These are phyloP conservation scores for Neuroterus valhalla DNA, from an alignment of 1,140 invertebrate genomes.

Conservation along the genomic window DNA sequence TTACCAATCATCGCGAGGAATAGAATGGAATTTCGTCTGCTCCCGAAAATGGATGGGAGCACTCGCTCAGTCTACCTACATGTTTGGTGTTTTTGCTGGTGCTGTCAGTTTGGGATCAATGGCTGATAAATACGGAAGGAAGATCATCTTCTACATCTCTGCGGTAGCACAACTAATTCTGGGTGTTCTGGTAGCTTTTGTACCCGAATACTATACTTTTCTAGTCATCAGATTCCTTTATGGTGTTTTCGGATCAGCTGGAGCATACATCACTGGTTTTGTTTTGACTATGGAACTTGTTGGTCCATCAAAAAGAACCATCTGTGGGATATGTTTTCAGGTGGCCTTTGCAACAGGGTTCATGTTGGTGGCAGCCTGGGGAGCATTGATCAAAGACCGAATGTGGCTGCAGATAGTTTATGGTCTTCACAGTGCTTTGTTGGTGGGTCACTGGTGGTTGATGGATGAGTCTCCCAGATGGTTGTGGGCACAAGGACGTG, in stretches of 20 bases:
- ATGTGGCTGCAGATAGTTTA: conserved; percentile 86
- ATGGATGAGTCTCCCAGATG: conserved; percentile 91
- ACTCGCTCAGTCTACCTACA: conserved; percentile 86
- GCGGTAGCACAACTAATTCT: conserved; percentile 82
- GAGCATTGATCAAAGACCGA: conserved; percentile 85
- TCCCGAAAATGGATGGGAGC: conserved; percentile 87
- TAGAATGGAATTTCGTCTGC: conserved; percentile 92
- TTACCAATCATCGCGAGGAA: conserved; percentile 81
- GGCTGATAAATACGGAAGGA: conserved; percentile 91
- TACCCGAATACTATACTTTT: conserved; percentile 85
- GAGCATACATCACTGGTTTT: conserved; percentile 89
- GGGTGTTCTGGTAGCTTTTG: conserved; percentile 83
- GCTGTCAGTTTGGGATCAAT: conserved; percentile 89
- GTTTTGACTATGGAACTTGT: conserved; percentile 92
- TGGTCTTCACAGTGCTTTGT: conserved; percentile 83
- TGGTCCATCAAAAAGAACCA: conserved; percentile 85
- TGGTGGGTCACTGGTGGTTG: conserved; percentile 89
- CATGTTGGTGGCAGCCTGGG: conserved; percentile 88
- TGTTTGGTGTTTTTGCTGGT: conserved; percentile 93
- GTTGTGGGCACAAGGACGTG: conserved; percentile 87
- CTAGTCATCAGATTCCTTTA: conserved; percentile 82
- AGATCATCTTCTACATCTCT: conserved; percentile 86
- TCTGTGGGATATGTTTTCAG: conserved; percentile 88
- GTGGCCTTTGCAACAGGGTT: conserved; percentile 87
- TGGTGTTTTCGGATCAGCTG: conserved; percentile 88